phyloP scores from a whole-genome alignment of 2,888 invertebrate genomes.

The Drosophila siamana region DNA sequence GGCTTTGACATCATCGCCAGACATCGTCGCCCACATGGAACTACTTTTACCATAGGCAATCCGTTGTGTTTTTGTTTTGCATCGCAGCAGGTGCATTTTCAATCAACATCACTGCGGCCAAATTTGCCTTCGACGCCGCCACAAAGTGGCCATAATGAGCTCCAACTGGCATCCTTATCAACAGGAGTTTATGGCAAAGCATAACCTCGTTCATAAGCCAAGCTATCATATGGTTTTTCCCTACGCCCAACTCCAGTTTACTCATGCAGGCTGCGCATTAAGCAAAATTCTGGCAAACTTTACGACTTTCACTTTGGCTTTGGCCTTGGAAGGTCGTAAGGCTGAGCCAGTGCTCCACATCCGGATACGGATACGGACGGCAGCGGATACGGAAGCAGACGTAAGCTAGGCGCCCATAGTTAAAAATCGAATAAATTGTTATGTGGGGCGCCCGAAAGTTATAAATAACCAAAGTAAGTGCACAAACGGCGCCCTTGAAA shows the following conservation, averaged over 20 bases:
- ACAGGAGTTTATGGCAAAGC: slow-evolving; percentile 5
- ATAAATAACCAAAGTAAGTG: slow-evolving; percentile 67
- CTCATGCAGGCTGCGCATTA: slow-evolving; percentile 52
- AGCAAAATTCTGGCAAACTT: slow-evolving; percentile 68
- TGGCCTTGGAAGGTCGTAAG: slow-evolving; percentile 39
- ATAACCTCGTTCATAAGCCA: background rate
- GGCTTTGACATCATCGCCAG: slow-evolving; percentile 70
- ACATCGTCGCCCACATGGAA: slow-evolving; percentile 5
- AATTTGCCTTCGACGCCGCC: background rate
- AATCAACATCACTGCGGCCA: background rate
- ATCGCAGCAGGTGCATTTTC: slow-evolving; percentile 12
- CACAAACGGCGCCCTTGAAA: slow-evolving; percentile 66
- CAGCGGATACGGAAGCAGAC: slow-evolving; percentile 42
- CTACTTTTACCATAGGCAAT: background rate
- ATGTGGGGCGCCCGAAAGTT: slow-evolving; percentile 61
- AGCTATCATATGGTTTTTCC: slow-evolving; percentile 9
- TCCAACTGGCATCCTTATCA: slow-evolving; percentile 18
- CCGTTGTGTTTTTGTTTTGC: background rate
- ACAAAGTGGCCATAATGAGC: slow-evolving; percentile 26
- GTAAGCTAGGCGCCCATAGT: slow-evolving; percentile 54
- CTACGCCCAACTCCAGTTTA: slow-evolving; percentile 1
- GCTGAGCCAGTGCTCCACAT: slow-evolving; percentile 15
- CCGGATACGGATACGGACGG: slow-evolving; percentile 25
- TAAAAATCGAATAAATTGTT: slow-evolving; percentile 65
- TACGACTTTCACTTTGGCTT: slow-evolving; percentile 56